Conservation (phyloP, 2,888 invertebrate species). For the Abrostola triplasia region DNA sequence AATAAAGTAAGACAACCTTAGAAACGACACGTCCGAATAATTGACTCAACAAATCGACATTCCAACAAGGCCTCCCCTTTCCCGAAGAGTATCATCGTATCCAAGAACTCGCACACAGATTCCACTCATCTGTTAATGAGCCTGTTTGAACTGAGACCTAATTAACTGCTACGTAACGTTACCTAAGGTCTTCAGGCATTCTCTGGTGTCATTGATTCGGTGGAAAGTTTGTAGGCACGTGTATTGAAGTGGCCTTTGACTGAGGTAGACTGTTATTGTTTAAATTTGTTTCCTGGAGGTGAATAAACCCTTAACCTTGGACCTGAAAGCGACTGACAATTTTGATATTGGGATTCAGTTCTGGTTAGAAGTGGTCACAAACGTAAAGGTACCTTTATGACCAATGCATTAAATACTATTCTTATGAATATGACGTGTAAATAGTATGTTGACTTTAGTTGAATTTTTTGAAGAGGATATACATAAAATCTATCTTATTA, state of each 20-base stretch:
- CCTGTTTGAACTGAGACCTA: constrained; percentile 31
- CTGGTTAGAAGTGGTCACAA: no score
- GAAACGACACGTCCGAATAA: neutral
- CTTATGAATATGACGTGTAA: no score
- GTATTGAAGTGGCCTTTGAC: neutral
- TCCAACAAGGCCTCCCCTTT: constrained; percentile 8
- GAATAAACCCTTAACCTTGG: neutral
- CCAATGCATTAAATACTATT: no score
- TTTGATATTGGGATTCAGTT: constrained; percentile 7
- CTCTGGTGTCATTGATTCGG: constrained; percentile 8
- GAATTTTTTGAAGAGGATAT: no score
- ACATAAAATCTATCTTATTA: no score
- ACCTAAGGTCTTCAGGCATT: constrained; percentile 13
- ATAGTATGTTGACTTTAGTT: no score
- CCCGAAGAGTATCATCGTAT: constrained; percentile 12
- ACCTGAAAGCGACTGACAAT: constrained; percentile 36
- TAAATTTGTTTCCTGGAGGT: neutral
- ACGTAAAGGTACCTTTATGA: no score
- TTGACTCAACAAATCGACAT: constrained; percentile 13
- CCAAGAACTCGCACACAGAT: constrained; percentile 28
- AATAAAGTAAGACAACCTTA: neutral
- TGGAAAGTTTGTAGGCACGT: neutral
- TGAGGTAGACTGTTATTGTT: no score
- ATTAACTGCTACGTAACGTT: constrained; percentile 25
- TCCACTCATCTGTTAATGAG: constrained; percentile 44